Evolutionary conservation across 2,113 vertebrate genomes (phyloP).

Genomic region (Callipepla californica): DNA sequence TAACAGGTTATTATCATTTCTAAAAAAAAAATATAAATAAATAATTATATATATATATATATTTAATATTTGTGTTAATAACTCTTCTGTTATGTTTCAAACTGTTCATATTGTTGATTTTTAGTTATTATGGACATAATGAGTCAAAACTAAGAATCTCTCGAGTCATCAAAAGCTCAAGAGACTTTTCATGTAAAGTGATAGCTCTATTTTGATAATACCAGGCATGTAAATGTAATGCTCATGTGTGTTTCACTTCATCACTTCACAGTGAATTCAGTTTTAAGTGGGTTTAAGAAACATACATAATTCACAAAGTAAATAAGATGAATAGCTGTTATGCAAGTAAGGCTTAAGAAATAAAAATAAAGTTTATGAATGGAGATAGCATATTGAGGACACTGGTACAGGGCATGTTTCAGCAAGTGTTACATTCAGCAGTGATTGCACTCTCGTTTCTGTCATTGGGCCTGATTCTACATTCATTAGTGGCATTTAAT

Average conservation of each 20-base stretch:
- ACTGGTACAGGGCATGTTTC: not conserved
- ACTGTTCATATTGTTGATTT: not conserved
- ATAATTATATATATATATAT: too few relatives aligned
- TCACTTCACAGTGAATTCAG: not conserved
- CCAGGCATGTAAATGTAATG: not conserved
- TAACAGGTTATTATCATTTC: not conserved
- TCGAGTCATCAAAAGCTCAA: not conserved
- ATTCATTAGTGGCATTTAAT: slow-evolving; percentile 8
- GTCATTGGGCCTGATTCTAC: not conserved
- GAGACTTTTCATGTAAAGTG: not conserved
- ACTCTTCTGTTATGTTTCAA: not conserved
- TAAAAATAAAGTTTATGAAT: not conserved
- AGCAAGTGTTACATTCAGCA: not conserved
- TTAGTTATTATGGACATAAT: not conserved
- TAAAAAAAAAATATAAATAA: not conserved
- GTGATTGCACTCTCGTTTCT: not conserved
- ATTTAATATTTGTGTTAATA: not conserved
- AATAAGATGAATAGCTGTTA: not conserved
- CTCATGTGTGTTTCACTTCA: not conserved
- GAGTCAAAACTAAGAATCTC: not conserved
- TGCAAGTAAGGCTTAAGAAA: not conserved
- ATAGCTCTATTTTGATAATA: not conserved
- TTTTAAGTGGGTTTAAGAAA: not conserved
- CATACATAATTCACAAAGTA: not conserved
- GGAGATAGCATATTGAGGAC: not conserved